These are phyloP conservation scores for Ahaetulla prasina DNA, from an alignment of 2,113 vertebrate species.

Conservation along the genomic window DNA sequence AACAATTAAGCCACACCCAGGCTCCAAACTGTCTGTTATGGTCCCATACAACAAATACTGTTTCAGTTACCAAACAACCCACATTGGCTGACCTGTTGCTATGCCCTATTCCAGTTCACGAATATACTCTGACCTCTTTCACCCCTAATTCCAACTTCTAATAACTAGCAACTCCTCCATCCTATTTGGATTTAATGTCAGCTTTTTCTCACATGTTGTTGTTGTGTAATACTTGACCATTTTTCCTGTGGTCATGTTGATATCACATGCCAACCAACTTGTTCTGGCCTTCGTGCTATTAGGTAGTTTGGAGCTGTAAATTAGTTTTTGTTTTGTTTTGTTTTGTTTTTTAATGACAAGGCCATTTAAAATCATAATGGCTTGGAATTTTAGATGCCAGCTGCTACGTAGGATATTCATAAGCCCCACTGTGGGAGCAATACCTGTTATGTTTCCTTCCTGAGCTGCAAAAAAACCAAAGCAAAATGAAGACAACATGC, in stretches of 20 bases:
- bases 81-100: too few species aligned
- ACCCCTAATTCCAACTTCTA: not conserved
- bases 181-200: not conserved
- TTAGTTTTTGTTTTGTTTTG: not conserved
- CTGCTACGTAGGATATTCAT: slow-evolving; percentile 25
- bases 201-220: not conserved
- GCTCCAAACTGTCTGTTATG: too few species aligned
- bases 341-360: not conserved
- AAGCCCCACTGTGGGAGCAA: slow-evolving; percentile 40
- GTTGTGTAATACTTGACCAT: not conserved
- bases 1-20: too few species aligned
- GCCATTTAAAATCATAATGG: slow-evolving; percentile 36
- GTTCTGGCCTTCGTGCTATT: not conserved
- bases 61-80: too few species aligned
- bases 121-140: too few species aligned
- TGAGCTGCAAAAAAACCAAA: slow-evolving; percentile 1
- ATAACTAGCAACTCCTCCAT: not conserved
- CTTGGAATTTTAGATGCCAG: slow-evolving; percentile 34
- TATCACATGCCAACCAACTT: not conserved
- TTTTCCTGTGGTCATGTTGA: not conserved
- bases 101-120: too few species aligned
- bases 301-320: not conserved
- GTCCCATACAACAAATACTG: too few species aligned
- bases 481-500: not conserved
- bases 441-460: slow-evolving; percentile 4